Evolutionary conservation across 2,888 invertebrate genomes (phyloP), one percentile per base, ranked within the genome.

Genomic region (Cynaeus angustus): DNA sequence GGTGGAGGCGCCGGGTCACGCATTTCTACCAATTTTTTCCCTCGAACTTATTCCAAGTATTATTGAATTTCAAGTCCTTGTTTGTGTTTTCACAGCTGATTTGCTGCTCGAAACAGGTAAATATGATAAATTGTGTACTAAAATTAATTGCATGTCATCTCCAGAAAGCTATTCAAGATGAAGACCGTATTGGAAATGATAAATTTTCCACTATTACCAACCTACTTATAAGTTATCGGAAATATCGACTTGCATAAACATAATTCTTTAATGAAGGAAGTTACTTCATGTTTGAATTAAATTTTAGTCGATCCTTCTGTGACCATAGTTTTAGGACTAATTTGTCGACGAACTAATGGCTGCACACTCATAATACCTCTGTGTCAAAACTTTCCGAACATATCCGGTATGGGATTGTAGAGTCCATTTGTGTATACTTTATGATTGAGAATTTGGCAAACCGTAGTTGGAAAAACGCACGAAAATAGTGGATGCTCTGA

Each of bases 61-160:
- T 16, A 14, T 30, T 6, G 28, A 13, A 45, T 59, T 33, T 26
- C 1, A 21, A 8, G 10, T 2, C 38, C 14, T 66, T 66, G 56
- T 66, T 56, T 66, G 33, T 66, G 10, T 13, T 52, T 66, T 56
- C 45, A 50, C 21, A 33, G 28, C 41, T 37, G 56, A 52, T 64
- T 56, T 66, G 37, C 55, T 52, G 66, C 66, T 56, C 8, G 41
- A 59, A 59, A 59, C 68, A 68, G 68, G 68, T 68, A 68, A 68
- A 68, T 52, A 46, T 53, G 61, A 68, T 68, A 62, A 61, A 68
- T 68, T 62, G 61, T 62, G 43, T 52, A 53, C 53, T 52, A 46
- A 46, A 62, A 62, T 62, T 68, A 68, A 68, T 68, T 68, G 68
- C 59, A 64, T 75, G 76, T 76, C 76, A 75, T 73, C 71, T 66